phyloP scores from a whole-genome alignment of 2,113 vertebrate genomes.

The Amphilophus citrinellus region DNA sequence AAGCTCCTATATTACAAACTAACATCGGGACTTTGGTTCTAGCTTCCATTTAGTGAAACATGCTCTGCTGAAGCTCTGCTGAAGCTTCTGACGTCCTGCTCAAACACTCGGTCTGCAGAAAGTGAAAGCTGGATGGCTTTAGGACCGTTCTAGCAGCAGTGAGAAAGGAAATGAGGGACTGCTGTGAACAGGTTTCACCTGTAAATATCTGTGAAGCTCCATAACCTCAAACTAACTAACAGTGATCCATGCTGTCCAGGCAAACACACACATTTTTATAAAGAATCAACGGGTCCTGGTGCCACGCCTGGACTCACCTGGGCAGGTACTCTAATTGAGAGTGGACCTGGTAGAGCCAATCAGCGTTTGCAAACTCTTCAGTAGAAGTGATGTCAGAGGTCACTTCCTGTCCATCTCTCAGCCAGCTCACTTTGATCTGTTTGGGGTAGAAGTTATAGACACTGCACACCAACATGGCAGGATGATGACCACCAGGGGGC shows the following conservation, averaged over 20 bases:
- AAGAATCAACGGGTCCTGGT: no score
- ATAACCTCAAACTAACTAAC: no score
- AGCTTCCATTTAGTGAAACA: no score
- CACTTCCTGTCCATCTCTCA: constrained; percentile 33
- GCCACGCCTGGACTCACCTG: constrained; percentile 10
- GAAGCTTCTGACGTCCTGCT: background rate
- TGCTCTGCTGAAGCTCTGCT: background rate
- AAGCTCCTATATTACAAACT: background rate
- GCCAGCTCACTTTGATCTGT: constrained; percentile 40
- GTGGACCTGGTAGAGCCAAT: constrained; percentile 68
- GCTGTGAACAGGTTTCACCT: background rate
- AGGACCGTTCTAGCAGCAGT: background rate
- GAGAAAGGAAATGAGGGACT: background rate
- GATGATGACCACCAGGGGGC: constrained; percentile 28
- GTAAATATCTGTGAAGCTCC: background rate
- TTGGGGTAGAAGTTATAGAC: constrained; percentile 62
- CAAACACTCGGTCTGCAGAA: background rate
- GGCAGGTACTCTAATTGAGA: constrained; percentile 63
- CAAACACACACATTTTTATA: no score
- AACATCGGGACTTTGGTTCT: background rate
- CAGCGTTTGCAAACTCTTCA: constrained; percentile 24
- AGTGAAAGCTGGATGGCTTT: accelerated
- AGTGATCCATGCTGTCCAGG: no score
- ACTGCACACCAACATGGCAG: constrained; percentile 61
- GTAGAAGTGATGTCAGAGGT: constrained; percentile 56